phyloP scores from a whole-genome alignment of 2,113 vertebrate genomes.

The Chloropsis cyanopogon region DNA sequence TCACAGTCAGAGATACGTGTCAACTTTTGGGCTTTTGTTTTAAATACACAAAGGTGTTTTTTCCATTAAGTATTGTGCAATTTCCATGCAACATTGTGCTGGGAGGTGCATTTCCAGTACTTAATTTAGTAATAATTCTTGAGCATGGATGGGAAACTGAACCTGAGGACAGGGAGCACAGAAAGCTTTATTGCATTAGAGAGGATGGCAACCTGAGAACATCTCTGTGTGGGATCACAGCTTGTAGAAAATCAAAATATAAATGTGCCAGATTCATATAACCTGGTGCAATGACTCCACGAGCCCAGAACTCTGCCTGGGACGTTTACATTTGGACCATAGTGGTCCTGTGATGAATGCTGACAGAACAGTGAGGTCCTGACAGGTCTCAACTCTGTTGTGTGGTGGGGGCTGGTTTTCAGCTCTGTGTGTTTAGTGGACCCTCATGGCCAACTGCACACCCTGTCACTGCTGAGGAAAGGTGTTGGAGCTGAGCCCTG shows the following conservation, averaged over 20 bases:
- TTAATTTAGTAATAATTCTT: background rate
- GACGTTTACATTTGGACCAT: background rate
- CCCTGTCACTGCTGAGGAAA: background rate
- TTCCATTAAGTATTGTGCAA: background rate
- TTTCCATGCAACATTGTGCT: background rate
- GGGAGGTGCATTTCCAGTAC: background rate
- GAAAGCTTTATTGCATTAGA: background rate
- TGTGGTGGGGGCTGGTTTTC: background rate
- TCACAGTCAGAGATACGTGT: rapidly evolving
- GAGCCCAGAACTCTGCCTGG: background rate
- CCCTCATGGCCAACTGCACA: background rate
- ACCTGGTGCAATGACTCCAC: rapidly evolving
- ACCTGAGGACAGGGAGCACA: background rate
- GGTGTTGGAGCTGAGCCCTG: background rate
- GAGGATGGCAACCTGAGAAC: background rate
- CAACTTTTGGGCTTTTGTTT: background rate
- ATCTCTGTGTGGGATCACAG: background rate
- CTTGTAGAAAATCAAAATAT: background rate
- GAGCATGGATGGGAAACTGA: background rate
- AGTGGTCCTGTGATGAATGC: background rate
- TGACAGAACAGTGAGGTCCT: background rate
- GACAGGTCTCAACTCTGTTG: background rate
- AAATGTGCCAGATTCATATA: background rate
- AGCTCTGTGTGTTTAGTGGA: background rate
- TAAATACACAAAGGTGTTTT: background rate